Evolutionary conservation across 2,113 vertebrate species (phyloP).

Genomic region (Atherinomorus stipes): DNA sequence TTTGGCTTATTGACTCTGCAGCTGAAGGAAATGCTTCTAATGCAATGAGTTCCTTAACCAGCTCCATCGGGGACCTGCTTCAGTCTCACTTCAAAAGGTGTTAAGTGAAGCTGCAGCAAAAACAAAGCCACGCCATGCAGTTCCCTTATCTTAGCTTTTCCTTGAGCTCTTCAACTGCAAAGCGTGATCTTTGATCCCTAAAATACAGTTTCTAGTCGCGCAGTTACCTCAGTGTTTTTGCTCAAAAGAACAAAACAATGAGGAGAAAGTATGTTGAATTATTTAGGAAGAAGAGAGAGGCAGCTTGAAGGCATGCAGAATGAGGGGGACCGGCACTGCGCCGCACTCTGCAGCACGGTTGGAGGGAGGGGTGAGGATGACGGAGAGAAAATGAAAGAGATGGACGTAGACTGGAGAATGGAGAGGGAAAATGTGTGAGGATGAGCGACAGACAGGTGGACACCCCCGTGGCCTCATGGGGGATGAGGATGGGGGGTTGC

Average conservation of each 20-base stretch:
- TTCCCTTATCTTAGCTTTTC: neutral
- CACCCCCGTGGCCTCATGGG: too few species aligned
- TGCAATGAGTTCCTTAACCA: slow-evolving; percentile 34
- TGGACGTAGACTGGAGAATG: slow-evolving; percentile 11
- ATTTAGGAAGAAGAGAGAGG: slow-evolving; percentile 56
- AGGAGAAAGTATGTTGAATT: slow-evolving; percentile 56
- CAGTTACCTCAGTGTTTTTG: slow-evolving; percentile 18
- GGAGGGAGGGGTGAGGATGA: slow-evolving; percentile 32
- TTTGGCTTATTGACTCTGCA: slow-evolving; percentile 68
- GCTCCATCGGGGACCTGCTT: neutral
- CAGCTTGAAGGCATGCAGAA: slow-evolving; percentile 55
- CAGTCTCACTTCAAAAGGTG: neutral
- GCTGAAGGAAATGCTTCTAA: slow-evolving; percentile 35
- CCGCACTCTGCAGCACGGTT: slow-evolving; percentile 32
- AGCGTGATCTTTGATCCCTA: too few species aligned
- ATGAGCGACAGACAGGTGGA: too few species aligned
- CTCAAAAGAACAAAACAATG: slow-evolving; percentile 6
- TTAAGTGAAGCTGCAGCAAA: neutral
- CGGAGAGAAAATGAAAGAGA: slow-evolving; percentile 43
- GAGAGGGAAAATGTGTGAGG: slow-evolving; percentile 35
- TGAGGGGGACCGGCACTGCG: slow-evolving; percentile 21
- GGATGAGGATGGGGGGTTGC: too few species aligned
- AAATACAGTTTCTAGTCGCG: neutral
- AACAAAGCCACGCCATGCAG: neutral
- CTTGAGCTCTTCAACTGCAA: too few species aligned